Evolutionary conservation across 2,888 invertebrate genomes (phyloP).

Genomic region (Entomobrya multifasciata): DNA sequence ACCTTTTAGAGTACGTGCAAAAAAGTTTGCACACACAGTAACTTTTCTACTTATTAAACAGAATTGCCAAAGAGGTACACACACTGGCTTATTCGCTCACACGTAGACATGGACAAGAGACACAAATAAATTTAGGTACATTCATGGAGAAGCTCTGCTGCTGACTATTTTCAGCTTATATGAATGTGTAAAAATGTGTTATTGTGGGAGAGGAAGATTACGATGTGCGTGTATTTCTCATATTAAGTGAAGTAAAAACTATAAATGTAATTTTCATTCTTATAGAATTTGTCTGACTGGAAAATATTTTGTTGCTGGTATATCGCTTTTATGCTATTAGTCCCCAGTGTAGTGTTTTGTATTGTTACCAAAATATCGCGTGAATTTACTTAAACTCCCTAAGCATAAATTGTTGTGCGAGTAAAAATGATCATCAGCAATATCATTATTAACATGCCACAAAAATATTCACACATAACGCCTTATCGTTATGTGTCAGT

Average conservation of each 20-base stretch:
- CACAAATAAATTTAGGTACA: constrained; percentile 13
- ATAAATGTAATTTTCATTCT: constrained; percentile 9
- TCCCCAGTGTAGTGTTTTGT: too few species aligned
- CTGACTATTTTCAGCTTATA: too few species aligned
- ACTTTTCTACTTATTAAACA: too few species aligned
- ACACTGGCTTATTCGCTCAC: too few species aligned
- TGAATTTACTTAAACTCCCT: neutral
- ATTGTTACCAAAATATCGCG: constrained; percentile 49
- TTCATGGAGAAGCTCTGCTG: neutral
- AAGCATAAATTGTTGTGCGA: neutral
- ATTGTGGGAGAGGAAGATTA: constrained; percentile 1
- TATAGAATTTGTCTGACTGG: constrained; percentile 51
- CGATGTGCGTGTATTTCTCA: constrained; percentile 64
- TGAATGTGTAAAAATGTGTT: neutral
- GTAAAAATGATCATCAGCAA: constrained; percentile 2
- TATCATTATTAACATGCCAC: neutral
- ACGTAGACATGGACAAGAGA: too few species aligned
- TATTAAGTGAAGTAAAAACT: constrained; percentile 48
- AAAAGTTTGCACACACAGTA: too few species aligned
- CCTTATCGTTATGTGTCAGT: neutral
- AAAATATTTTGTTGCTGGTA: constrained; percentile 38
- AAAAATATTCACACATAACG: constrained; percentile 28
- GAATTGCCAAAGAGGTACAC: too few species aligned
- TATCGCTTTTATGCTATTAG: too few species aligned
- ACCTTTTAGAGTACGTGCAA: constrained; percentile 21